A percentile compares a stretch with the other conserved stretches of the same genome.
Conservation (phyloP, 2,113 vertebrate genomes). For the Sceloporus undulatus region DNA sequence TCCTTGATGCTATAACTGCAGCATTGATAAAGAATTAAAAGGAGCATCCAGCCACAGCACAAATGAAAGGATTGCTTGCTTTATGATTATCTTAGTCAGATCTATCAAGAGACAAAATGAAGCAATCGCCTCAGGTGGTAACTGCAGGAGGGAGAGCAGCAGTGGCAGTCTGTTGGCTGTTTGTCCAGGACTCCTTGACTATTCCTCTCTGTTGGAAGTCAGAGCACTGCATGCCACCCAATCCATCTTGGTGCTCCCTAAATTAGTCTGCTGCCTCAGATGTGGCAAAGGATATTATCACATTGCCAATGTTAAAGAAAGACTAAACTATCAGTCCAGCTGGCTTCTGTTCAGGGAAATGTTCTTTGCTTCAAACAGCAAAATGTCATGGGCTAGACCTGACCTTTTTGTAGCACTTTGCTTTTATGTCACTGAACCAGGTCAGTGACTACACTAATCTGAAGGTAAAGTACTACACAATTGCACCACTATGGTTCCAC, state of each 20-base stretch:
- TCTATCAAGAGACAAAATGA: too few relatives aligned
- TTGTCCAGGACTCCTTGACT: too few relatives aligned
- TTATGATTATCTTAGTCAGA: neutral
- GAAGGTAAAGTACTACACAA: neutral
- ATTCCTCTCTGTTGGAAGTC: too few relatives aligned
- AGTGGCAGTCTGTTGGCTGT: too few relatives aligned
- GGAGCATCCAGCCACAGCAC: neutral
- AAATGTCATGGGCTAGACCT: neutral
- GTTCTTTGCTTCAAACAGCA: neutral
- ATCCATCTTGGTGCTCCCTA: too few relatives aligned
- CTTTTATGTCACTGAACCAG: neutral
- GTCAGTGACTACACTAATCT: neutral
- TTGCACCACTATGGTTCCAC: too few relatives aligned
- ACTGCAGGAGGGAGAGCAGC: neutral
- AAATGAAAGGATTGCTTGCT: neutral
- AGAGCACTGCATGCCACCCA: too few relatives aligned
- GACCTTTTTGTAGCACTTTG: neutral
- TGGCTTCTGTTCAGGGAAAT: neutral
- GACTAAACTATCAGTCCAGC: neutral
- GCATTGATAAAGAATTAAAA: neutral
- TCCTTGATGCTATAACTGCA: slow-evolving; percentile 3
- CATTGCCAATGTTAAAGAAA: neutral
- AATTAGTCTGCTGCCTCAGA: too few relatives aligned
- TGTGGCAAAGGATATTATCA: too few relatives aligned
- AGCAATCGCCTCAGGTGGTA: neutral